Base-by-base conservation (phyloP, 2,113 vertebrate genomes). In the Cisticola juncidis region DNA sequence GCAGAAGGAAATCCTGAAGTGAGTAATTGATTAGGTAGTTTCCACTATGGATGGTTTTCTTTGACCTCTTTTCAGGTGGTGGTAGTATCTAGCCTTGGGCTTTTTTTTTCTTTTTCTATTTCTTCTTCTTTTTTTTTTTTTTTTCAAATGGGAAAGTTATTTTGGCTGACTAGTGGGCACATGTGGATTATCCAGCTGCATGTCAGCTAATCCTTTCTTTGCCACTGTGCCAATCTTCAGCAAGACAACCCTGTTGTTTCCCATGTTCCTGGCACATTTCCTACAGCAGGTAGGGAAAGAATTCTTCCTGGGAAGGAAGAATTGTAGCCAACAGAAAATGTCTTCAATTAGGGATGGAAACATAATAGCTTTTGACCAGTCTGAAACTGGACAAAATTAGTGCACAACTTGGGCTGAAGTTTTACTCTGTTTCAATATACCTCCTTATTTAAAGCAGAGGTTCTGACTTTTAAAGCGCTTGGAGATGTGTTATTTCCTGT, bases 201-300 rank as follows among this genome's bases (percentile, higher is more conserved):
- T 5, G 7, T 69, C 78, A 71, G 31, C 51, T 84, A 64, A 74
- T 93, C 65, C 48, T 74, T 69, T 60, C 50, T 77, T 84, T 71
- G 24, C 65, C 40, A 45, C 56, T 0, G 0, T 69, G 19, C 16
- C 64, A 33, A 7, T 79, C 69, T 78, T 71, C 65, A 60, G 21
- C 26, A 6, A 23, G 33, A 48, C 3, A 4, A 3, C 11, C 3
- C 11, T 9, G 15, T 72, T 0, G 1, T 54, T 77, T 62, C 33
- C 47, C 5, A 2, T 36, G 9, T 71, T 81, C 19, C 3, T 40
- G 48, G 24, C 9, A 10, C 1, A 0, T 36, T 74, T 87, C 42
- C 70, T 56, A 1, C 12, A 36, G n/a, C 70, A 53, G 54, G 47
- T 57, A 56, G 23, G 5, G 38, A 38, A 38, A 38, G 38, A 38